Percentiles rank a stretch among this genome's conserved stretches.
Evolutionary conservation across 2,113 vertebrate species (phyloP).

Genomic region (Hepsetus odoe): DNA sequence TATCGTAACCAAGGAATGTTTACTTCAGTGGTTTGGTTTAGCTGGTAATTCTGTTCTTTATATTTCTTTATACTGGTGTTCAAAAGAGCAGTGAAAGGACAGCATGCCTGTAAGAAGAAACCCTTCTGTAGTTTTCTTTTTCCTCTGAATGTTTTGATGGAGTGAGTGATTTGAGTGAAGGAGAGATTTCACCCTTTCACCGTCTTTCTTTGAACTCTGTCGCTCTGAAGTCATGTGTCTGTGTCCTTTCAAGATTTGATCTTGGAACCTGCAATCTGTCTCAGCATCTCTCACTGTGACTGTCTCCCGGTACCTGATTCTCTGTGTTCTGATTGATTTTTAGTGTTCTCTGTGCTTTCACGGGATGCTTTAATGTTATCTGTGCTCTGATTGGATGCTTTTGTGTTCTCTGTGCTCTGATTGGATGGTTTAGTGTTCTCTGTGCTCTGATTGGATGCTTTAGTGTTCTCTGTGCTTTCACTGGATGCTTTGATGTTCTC

Average conservation of each 20-base stretch:
- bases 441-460: too few species aligned
- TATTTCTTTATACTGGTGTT: too few species aligned
- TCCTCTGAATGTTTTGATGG: neutral
- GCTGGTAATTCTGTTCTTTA: too few species aligned
- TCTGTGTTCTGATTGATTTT: neutral
- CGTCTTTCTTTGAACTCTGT: neutral
- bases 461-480: too few species aligned
- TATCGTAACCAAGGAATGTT: too few species aligned
- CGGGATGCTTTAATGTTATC: neutral
- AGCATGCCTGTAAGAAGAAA: too few species aligned
- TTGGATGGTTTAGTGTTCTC: too few species aligned
- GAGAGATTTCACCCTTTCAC: neutral
- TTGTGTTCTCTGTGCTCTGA: neutral
- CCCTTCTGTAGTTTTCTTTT: too few species aligned
- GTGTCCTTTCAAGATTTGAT: neutral
- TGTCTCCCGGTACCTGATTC: neutral
- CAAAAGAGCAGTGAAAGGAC: too few species aligned
- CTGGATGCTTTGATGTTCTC: too few species aligned
- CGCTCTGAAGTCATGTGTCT: neutral
- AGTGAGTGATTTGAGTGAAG: neutral
- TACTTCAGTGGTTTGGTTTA: too few species aligned
- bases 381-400: neutral
- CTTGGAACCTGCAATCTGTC: neutral
- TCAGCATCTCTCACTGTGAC: neutral
- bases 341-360: too few species aligned